phyloP scores from a whole-genome alignment of 2,113 vertebrate genomes.

The Lepus timidus region DNA sequence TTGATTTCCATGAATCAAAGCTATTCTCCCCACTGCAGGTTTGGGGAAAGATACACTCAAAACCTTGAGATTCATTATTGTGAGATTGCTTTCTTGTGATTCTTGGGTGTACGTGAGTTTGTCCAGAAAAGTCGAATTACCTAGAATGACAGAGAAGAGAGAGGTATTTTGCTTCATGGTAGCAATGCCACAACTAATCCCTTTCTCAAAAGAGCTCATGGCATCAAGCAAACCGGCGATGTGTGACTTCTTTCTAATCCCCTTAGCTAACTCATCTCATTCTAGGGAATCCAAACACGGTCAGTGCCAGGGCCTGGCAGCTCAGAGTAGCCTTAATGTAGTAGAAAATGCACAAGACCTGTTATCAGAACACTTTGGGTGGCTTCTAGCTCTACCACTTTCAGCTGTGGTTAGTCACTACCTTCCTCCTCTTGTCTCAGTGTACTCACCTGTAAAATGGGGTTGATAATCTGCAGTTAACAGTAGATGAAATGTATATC shows the following conservation, averaged over 20 bases:
- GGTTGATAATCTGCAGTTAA: background rate
- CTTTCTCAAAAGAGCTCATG: constrained; percentile 30
- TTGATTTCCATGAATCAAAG: background rate
- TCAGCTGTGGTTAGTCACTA: background rate
- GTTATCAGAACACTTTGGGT: background rate
- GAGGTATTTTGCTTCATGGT: background rate
- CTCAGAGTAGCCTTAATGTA: background rate
- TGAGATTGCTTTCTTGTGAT: background rate
- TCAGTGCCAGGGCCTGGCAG: background rate
- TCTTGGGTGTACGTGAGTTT: background rate
- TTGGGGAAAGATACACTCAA: background rate
- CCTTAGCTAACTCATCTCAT: constrained; percentile 40
- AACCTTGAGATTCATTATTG: background rate
- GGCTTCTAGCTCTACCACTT: background rate
- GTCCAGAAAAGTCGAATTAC: constrained; percentile 33
- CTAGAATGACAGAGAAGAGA: constrained; percentile 2
- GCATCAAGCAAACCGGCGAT: constrained; percentile 13
- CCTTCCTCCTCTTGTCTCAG: background rate
- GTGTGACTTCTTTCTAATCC: constrained; percentile 47
- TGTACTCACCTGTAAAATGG: constrained; percentile 27
- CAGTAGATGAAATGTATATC: background rate
- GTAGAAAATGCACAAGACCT: background rate
- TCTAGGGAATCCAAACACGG: constrained; percentile 53
- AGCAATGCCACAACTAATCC: constrained; percentile 44
- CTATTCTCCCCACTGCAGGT: background rate